phyloP scores from a whole-genome alignment of 2,888 invertebrate species.

The Philonicus albiceps region DNA sequence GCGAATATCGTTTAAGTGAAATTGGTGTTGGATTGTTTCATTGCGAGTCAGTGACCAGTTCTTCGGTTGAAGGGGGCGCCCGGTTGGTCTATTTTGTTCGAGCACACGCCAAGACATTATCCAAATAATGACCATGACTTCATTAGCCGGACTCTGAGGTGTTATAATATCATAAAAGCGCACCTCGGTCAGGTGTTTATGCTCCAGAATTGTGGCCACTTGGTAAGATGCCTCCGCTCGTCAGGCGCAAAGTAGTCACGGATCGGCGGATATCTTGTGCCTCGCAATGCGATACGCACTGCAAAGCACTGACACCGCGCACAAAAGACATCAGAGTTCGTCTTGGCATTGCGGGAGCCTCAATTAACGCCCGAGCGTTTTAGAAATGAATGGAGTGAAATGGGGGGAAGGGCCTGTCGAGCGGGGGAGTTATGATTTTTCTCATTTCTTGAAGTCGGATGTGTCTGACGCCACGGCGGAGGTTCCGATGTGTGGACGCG shows the following conservation, averaged over 20 bases:
- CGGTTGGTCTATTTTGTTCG: not conserved
- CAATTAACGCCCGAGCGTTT: not conserved
- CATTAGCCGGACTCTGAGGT: slow-evolving; percentile 20
- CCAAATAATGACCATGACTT: slow-evolving; percentile 46
- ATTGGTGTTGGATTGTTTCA: not conserved
- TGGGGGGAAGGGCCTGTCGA: not conserved
- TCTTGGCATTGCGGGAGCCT: not conserved
- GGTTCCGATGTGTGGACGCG: not conserved
- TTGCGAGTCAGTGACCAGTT: slow-evolving; percentile 7
- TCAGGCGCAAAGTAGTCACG: not conserved
- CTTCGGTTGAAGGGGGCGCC: not conserved
- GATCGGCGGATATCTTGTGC: not conserved
- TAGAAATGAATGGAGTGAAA: not conserved
- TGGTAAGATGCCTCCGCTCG: not conserved
- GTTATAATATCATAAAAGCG: not conserved
- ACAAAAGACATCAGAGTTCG: not conserved
- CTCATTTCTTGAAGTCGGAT: not conserved
- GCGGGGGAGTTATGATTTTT: not conserved
- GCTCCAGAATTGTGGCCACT: not conserved
- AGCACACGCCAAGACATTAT: slow-evolving; percentile 40
- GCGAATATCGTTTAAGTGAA: not conserved
- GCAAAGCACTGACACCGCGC: not conserved
- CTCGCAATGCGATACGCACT: not conserved
- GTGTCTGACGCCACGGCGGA: not conserved
- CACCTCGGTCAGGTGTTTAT: not conserved